Evolutionary conservation across 2,113 vertebrate genomes (phyloP).

Genomic region (Tinamus guttatus): DNA sequence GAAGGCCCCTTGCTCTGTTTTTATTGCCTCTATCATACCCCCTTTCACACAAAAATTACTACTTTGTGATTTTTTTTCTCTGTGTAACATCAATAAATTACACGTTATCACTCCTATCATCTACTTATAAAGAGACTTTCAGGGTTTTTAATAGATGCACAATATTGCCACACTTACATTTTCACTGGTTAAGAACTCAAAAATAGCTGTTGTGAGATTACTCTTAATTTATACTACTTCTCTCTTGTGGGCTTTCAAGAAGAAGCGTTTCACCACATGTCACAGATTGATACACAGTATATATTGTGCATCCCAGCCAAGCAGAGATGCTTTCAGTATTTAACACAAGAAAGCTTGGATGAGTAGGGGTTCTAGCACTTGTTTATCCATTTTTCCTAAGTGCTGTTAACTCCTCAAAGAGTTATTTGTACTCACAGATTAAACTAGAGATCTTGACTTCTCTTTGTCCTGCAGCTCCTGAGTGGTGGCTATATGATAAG

Average conservation of each 20-base stretch:
- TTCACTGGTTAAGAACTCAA: conserved; percentile 60
- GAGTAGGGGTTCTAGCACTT: conserved; percentile 16
- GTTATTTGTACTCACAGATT: background rate
- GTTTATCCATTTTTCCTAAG: background rate
- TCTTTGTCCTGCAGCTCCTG: background rate
- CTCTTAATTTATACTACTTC: conserved; percentile 64
- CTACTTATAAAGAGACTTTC: conserved; percentile 70
- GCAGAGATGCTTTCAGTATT: conserved; percentile 28
- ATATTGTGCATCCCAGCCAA: background rate
- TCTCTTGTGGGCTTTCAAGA: conserved; percentile 57
- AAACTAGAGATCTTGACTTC: conserved; percentile 5
- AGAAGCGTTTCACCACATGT: conserved; percentile 39
- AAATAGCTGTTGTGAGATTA: conserved; percentile 68
- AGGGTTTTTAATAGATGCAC: conserved; percentile 69
- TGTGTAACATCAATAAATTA: conserved; percentile 67
- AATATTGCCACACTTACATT: conserved; percentile 64
- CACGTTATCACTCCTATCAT: conserved; percentile 67
- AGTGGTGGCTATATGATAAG: background rate
- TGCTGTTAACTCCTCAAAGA: conserved; percentile 1
- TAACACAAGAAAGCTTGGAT: conserved; percentile 12
- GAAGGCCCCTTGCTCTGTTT: conserved; percentile 54
- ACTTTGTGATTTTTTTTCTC: conserved; percentile 41
- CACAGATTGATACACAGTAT: conserved; percentile 35
- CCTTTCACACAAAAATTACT: conserved; percentile 62
- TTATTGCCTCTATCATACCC: conserved; percentile 48